Conservation (phyloP, 53 echinoderm and acorn worm genomes). For the Echinarachnius parma region DNA sequence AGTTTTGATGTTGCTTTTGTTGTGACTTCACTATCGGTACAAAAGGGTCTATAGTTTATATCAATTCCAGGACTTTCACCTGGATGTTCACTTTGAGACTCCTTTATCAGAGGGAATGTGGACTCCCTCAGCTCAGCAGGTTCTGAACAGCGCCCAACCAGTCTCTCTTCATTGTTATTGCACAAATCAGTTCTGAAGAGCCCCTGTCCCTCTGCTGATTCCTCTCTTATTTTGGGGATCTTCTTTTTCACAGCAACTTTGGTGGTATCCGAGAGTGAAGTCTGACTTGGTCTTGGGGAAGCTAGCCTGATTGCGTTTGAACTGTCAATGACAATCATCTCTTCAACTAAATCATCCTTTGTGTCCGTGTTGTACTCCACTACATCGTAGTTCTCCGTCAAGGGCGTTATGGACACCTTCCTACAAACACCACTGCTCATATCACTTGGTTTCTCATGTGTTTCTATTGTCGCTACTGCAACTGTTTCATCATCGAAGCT, state of each 20-base stretch:
- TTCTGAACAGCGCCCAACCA: too few species aligned
- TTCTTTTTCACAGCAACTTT: background rate
- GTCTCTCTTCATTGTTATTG: background rate
- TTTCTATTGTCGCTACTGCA: background rate
- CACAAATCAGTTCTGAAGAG: background rate
- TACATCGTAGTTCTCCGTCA: constrained; percentile 34
- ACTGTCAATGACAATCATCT: constrained; percentile 35
- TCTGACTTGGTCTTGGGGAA: constrained; percentile 8
- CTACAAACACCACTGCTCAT: too few species aligned
- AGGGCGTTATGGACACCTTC: constrained; percentile 35
- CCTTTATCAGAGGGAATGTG: too few species aligned
- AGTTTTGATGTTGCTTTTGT: constrained; percentile 3
- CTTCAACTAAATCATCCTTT: constrained; percentile 22
- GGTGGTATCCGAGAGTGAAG: background rate
- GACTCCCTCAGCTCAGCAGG: constrained; percentile 9
- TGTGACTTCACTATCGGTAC: background rate
- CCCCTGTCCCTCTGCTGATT: background rate
- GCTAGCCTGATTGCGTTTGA: constrained; percentile 29
- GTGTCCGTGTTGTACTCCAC: constrained; percentile 20
- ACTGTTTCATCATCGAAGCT: constrained; percentile 22
- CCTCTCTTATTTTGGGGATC: constrained; percentile 9
- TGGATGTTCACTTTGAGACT: background rate
- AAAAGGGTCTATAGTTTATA: too few species aligned
- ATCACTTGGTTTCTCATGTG: background rate
- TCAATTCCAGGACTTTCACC: background rate